A percentile compares a stretch with the other conserved stretches of the same genome.
phyloP scores from a whole-genome alignment of 2,888 invertebrate genomes.

The Thalpophila matura region DNA sequence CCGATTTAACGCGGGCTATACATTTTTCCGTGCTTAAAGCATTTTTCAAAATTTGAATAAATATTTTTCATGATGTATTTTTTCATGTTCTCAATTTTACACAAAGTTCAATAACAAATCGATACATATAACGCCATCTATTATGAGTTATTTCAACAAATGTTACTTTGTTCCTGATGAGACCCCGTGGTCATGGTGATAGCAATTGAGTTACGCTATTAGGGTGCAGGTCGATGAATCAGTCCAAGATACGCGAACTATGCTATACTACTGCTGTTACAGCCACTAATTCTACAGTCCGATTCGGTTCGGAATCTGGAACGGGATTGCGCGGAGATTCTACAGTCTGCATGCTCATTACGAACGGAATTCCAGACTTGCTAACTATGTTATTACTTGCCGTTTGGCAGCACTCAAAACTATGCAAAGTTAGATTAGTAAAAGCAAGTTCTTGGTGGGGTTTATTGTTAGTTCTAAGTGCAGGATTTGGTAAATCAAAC shows the following conservation, averaged over 20 bases:
- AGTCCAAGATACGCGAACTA: neutral
- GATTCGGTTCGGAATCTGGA: conserved; percentile 30
- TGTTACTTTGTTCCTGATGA: no score
- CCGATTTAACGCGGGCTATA: no score
- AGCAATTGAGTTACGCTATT: no score
- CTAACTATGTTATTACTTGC: conserved; percentile 43
- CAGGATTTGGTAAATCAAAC: neutral
- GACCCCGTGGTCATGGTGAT: neutral
- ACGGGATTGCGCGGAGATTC: conserved; percentile 41
- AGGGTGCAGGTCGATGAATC: neutral
- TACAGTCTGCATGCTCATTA: conserved; percentile 50
- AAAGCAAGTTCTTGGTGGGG: conserved; percentile 10
- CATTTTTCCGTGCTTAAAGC: no score
- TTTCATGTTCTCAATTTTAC: no score
- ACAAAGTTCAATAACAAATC: no score
- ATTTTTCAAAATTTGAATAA: no score
- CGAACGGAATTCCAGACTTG: conserved; percentile 34
- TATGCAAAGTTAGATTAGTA: conserved; percentile 31
- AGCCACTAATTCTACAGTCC: conserved; percentile 2
- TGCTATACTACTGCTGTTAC: neutral
- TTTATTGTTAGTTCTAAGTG: conserved; percentile 11
- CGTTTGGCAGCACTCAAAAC: conserved; percentile 39
- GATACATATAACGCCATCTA: no score
- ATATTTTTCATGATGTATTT: no score
- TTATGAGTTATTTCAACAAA: no score